phyloP scores from a whole-genome alignment of 2,797 vertebrate genomes.

The Cheirogaleus major region DNA sequence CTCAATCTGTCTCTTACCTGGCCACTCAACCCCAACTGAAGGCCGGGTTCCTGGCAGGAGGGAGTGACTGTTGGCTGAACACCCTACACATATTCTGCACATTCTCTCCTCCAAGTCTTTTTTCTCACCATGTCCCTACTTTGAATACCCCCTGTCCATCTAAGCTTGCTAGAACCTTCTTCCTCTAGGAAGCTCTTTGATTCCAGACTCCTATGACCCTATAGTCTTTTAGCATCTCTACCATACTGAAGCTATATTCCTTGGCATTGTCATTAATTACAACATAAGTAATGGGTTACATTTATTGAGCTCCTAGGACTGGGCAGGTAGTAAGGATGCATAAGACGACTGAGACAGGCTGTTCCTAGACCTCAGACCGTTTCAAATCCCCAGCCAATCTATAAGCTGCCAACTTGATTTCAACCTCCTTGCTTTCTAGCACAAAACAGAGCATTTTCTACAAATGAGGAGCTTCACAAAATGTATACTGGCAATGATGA shows the following conservation, averaged over 20 bases:
- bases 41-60: rapidly evolving
- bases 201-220: neutral
- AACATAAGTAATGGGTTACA: neutral
- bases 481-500: neutral
- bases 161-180: neutral
- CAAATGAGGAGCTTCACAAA: neutral
- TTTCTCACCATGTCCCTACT: neutral
- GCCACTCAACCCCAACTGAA: neutral
- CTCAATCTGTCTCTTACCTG: neutral
- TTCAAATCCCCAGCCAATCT: neutral
- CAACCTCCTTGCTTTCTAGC: neutral
- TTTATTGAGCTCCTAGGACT: neutral
- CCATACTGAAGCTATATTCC: neutral
- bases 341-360: neutral
- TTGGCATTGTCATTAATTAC: neutral
- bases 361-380: neutral
- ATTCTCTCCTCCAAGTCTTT: rapidly evolving
- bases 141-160: neutral
- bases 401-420: neutral
- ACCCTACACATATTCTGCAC: neutral
- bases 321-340: neutral
- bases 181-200: neutral
- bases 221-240: neutral
- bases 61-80: too few relatives aligned
- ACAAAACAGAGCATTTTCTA: neutral